These are phyloP conservation scores for Channa striata DNA, from an alignment of 2,797 vertebrate genomes.

Conservation along the genomic window DNA sequence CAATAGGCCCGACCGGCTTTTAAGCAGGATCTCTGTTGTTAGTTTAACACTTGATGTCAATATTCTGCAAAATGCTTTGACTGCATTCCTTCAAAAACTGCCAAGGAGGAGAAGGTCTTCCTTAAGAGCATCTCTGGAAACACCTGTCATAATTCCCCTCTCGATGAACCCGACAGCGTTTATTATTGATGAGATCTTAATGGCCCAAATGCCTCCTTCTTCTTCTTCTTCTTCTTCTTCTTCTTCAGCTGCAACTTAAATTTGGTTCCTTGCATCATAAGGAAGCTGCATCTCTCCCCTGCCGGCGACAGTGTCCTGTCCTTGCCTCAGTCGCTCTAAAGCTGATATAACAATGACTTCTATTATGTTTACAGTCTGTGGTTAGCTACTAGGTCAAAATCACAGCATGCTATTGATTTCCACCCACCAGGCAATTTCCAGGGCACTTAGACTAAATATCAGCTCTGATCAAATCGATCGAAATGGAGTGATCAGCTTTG, in stretches of 20 bases:
- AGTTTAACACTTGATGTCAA: conserved; percentile 30
- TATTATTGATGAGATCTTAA: conserved; percentile 77
- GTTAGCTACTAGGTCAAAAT: conserved; percentile 30
- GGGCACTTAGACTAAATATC: conserved; percentile 75
- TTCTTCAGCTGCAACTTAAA: conserved; percentile 18
- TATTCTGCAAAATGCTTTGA: conserved; percentile 25
- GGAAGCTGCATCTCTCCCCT: conserved; percentile 24
- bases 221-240: conserved; percentile 29
- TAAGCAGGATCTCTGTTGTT: neutral
- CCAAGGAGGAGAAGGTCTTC: conserved; percentile 29
- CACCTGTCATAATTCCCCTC: conserved; percentile 72
- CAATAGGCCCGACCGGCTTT: conserved; percentile 4
- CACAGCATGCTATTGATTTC: conserved; percentile 67
- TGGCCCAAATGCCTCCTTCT: conserved; percentile 36
- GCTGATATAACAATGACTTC: conserved; percentile 33
- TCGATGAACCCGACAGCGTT: conserved; percentile 61
- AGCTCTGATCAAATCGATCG: conserved; percentile 61
- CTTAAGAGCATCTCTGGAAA: conserved; percentile 54
- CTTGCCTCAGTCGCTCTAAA: conserved; percentile 36
- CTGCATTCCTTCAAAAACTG: conserved; percentile 24
- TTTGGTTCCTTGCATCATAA: conserved; percentile 26
- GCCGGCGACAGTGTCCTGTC: conserved; percentile 1
- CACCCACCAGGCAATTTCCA: conserved; percentile 69
- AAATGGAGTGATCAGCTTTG: conserved; percentile 50
- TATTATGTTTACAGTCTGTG: conserved; percentile 11